Conservation (phyloP, 2,888 invertebrate species). For the Hypselothyrea guttata region DNA sequence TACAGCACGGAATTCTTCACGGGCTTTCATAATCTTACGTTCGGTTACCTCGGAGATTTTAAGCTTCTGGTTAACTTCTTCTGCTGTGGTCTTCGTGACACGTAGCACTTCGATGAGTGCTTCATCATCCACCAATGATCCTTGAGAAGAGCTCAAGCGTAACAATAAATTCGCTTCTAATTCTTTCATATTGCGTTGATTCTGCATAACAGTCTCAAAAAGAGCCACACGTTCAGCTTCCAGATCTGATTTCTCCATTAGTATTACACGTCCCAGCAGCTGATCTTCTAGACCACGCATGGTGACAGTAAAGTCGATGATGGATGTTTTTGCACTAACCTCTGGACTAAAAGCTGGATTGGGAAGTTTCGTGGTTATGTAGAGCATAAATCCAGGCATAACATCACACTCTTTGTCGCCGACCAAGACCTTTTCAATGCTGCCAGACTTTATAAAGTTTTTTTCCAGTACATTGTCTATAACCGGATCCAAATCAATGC, state of each 20-base stretch:
- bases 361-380: slow-evolving; percentile 97
- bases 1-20: slow-evolving; percentile 97
- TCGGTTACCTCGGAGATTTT: slow-evolving; percentile 96
- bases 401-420: slow-evolving; percentile 99
- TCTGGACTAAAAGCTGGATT: slow-evolving; percentile 99
- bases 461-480: slow-evolving; percentile 98
- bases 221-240: slow-evolving; percentile 96
- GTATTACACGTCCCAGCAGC: slow-evolving; percentile 94
- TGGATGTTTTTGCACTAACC: slow-evolving; percentile 97
- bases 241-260: slow-evolving; percentile 97
- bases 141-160: slow-evolving; percentile 95
- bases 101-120: slow-evolving; percentile 94
- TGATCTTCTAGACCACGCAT: slow-evolving; percentile 98
- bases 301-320: slow-evolving; percentile 98
- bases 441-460: slow-evolving; percentile 98
- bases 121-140: slow-evolving; percentile 97
- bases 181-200: slow-evolving; percentile 97
- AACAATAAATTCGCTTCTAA: slow-evolving; percentile 95
- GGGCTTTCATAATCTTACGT: slow-evolving; percentile 94
- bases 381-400: slow-evolving; percentile 96
- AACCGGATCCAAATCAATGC: slow-evolving; percentile 96
- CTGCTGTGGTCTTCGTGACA: slow-evolving; percentile 93
- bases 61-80: slow-evolving; percentile 97
- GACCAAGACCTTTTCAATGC: slow-evolving; percentile 96
- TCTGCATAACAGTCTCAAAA: slow-evolving; percentile 97